A percentile compares a stretch with the other conserved stretches of the same genome.
These are phyloP conservation scores for Pelmatolapia mariae DNA, from an alignment of 2,113 vertebrate species.

Conservation along the genomic window DNA sequence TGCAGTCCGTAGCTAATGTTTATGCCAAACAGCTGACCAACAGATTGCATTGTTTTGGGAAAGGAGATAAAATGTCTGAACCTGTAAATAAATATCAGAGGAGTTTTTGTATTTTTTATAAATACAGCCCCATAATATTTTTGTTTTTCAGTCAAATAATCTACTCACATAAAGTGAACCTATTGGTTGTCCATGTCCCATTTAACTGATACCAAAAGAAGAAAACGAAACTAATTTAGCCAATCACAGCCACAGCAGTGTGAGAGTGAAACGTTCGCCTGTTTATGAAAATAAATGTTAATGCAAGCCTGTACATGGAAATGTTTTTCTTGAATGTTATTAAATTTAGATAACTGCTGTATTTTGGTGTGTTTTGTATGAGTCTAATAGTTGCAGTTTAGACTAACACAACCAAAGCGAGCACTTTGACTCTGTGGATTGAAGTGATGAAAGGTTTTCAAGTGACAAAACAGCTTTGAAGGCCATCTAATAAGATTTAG, in stretches of 20 bases:
- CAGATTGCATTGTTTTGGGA: background rate
- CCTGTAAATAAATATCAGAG: background rate
- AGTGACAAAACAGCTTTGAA: background rate
- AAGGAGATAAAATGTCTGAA: background rate
- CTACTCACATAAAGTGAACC: background rate
- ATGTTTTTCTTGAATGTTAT: background rate
- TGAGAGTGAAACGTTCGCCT: background rate
- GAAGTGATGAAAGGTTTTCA: background rate
- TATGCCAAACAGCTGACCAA: background rate
- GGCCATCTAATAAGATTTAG: background rate
- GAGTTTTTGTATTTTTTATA: background rate
- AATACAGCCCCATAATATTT: background rate
- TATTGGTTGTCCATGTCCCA: background rate
- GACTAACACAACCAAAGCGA: background rate
- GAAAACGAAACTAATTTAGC: background rate
- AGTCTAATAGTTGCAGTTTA: background rate
- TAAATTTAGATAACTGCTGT: background rate
- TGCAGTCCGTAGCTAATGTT: background rate
- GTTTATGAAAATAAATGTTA: background rate
- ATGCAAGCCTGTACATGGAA: background rate
- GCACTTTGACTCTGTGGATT: background rate
- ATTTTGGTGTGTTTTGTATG: background rate
- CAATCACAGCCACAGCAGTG: background rate
- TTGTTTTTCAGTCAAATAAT: background rate
- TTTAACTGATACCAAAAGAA: background rate